Evolutionary conservation across 2,113 vertebrate species (phyloP), one percentile per base, ranked within the genome.

Genomic region (Typhlomys cinereus): DNA sequence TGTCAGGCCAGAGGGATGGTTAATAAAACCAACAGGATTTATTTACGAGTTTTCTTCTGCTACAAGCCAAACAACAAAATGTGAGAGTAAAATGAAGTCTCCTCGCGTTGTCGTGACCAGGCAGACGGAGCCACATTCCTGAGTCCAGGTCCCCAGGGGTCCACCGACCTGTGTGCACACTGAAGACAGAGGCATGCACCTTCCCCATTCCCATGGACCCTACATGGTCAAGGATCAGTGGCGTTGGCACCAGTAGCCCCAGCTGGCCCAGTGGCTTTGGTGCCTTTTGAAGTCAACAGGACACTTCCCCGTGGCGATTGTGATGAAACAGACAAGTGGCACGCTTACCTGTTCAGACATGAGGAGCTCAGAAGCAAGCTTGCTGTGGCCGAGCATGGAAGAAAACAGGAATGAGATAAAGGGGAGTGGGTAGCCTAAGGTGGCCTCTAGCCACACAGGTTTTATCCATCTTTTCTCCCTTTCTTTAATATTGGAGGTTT

Each of bases 1-100:
- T 57, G 54, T 92, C 44, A 90, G 50, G 74, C 76, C 94, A 90
- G 83, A 71, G 67, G 34, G 73, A 92, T 54, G 31, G 73, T 81
- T 93, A 81, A 92, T 85, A 85, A 95, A 95, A 92, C 85, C 57
- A 82, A 76, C 67, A 82, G 73, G 11, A 64, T 84, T 93, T 94
- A 92, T 85, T 94, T 90, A 87, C 20, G 62, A 96, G 92, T 73
- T 90, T n/a, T 95, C 92, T 96, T 90, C 85, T 82, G 41, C 73
- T 61, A 92, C 48, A 84, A 93, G 85, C 78, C 91, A 93, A 92
- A 90, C 27, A 66, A n/a, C 61, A 85, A 93, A 85, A 88, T 66
- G 64, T 50, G 76, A 90, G 67, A 44, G 23, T n/a, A 71, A 62
- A 78, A 46, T 46, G 76, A 87, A 92, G 34, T 20, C 39, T 62